Base-by-base conservation (phyloP, 2,888 invertebrate species). In the Calliphora vomitoria region DNA sequence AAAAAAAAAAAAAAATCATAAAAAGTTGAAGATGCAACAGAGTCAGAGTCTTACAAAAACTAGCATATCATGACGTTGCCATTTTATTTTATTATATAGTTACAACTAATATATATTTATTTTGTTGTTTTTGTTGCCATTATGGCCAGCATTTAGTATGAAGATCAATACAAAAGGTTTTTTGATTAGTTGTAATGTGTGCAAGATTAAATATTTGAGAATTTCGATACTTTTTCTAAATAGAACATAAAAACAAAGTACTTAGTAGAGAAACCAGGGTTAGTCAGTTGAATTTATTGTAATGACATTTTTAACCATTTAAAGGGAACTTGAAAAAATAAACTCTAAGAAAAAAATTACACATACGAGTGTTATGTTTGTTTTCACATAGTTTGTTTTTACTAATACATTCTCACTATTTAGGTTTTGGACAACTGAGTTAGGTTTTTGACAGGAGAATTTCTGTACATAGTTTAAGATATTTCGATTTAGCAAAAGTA, bases 1-100 rank as follows among this genome's bases (percentile, higher is more conserved):
- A n/a, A 55, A 55, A 15, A n/a, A 50, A 50, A 50, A 44, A 55
- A 15, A n/a, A 50, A 50, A 50, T 11, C 44, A n/a, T n/a, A 53
- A 55, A 25, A 53, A 41, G 31, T 58, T 47, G 18, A 41, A 75
- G 60, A 75, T 62, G 68, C 68, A 58, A 31, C 31, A 58, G 35
- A 58, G 35, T 20, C 13, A 31, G 44, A n/a, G 8, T 11, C 38
- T 20, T 6, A 4, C 6, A 35, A 58, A 50, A 71, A 68, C 53
- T 58, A 31, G 64, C 71, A 83, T 81, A 87, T 75, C 82, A 81
- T 76, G 76, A 81, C 41, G 66, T 68, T 79, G 79, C 55, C 82
- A 86, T 87, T 81, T 81, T 79, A 86, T 74, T 86, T 82, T 79
- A 82, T 60, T 78, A 44, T 35, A 31, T 44, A 66, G 41, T 50